Evolutionary conservation across 2,888 invertebrate genomes (phyloP).

Genomic region (Poecilobothrus nobilitatus): DNA sequence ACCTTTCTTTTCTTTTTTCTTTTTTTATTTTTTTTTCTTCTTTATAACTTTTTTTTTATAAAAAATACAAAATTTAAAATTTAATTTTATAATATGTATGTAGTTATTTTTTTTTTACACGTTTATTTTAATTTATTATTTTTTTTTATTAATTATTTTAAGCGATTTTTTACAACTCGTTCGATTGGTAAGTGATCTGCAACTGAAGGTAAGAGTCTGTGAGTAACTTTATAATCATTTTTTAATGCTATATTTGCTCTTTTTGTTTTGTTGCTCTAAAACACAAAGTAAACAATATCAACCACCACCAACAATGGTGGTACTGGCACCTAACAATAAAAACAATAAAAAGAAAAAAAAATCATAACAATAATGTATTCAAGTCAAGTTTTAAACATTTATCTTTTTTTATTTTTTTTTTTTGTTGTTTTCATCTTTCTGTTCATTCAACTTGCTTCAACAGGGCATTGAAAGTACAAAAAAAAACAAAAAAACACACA

Average conservation of each 20-base stretch:
- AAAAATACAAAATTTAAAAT: too few species aligned
- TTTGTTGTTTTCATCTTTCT: background rate
- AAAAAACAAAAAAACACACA: background rate
- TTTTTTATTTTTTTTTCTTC: too few species aligned
- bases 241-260: background rate
- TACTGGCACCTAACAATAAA: background rate
- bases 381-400: background rate
- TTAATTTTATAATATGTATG: too few species aligned
- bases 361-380: background rate
- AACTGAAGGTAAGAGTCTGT: slow-evolving; percentile 10
- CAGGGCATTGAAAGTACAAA: background rate
- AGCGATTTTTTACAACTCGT: slow-evolving; percentile 1
- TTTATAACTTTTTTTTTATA: background rate
- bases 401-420: background rate
- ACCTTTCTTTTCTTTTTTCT: background rate
- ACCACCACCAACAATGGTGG: too few species aligned
- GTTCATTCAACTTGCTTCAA: background rate
- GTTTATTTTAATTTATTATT: background rate
- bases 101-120: too few species aligned
- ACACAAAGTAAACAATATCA: too few species aligned
- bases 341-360: background rate
- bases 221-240: background rate
- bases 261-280: background rate
- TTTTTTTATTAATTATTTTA: background rate
- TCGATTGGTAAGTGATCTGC: slow-evolving; percentile 7